Conservation (phyloP, 2,888 invertebrate species). For the Escarpia spicata region DNA sequence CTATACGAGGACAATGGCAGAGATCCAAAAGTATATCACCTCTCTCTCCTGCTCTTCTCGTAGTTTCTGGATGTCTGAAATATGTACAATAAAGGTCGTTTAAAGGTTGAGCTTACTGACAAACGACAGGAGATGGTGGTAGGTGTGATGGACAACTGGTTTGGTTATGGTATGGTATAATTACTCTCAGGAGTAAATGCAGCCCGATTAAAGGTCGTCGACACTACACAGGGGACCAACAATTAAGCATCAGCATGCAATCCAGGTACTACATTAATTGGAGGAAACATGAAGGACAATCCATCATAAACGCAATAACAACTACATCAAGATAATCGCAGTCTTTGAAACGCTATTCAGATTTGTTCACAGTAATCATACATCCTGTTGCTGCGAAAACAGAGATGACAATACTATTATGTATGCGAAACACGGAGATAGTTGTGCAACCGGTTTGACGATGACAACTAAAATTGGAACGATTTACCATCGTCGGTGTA, state of each 20-base stretch:
- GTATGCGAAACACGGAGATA: too few relatives aligned
- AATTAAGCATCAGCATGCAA: too few relatives aligned
- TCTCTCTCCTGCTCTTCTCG: slow-evolving; percentile 43
- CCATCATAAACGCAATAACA: neutral
- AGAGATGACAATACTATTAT: neutral
- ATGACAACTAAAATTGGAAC: neutral
- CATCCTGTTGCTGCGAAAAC: neutral
- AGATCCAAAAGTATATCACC: slow-evolving; percentile 25
- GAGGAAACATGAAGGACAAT: neutral
- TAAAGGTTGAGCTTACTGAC: neutral
- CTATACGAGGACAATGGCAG: neutral
- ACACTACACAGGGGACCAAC: too few relatives aligned
- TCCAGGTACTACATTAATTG: too few relatives aligned
- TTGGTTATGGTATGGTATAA: too few relatives aligned
- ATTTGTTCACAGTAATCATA: neutral
- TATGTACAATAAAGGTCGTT: neutral
- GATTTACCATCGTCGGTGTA: slow-evolving; percentile 40
- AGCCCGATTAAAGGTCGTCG: too few relatives aligned
- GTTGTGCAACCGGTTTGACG: neutral
- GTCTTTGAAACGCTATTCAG: neutral
- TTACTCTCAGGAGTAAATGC: too few relatives aligned
- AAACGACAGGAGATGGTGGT: neutral
- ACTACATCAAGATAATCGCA: neutral
- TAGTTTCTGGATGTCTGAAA: slow-evolving; percentile 38
- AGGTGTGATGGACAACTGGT: neutral